These are phyloP conservation scores for Vombatus ursinus DNA, from an alignment of 2,113 vertebrate species.

Conservation along the genomic window DNA sequence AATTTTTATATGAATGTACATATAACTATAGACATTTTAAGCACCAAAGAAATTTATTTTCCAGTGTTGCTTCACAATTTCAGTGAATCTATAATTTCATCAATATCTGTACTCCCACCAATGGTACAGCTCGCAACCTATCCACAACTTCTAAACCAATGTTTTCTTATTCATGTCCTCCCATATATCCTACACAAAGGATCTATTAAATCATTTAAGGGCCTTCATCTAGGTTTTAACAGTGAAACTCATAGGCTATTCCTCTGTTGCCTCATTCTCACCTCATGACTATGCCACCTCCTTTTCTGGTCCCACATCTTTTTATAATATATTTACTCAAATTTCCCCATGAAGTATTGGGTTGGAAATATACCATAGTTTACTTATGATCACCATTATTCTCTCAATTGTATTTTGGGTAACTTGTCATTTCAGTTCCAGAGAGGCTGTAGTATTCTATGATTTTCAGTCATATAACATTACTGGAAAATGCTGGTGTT, in stretches of 20 bases:
- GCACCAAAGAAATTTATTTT: background rate
- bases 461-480: background rate
- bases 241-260: background rate
- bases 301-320: background rate
- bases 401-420: background rate
- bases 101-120: background rate
- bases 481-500: background rate
- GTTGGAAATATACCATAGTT: background rate
- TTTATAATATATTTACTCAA: background rate
- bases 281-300: background rate
- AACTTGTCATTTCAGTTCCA: background rate
- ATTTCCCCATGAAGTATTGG: too few relatives aligned
- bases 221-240: background rate
- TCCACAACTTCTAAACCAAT: background rate
- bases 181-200: background rate
- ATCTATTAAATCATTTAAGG: background rate
- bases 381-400: background rate
- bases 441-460: background rate
- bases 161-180: background rate
- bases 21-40: background rate
- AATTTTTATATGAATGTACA: conserved; percentile 7
- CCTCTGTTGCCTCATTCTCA: background rate
- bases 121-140: background rate
- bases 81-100: background rate
- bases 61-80: background rate